Evolutionary conservation across 1,140 invertebrate genomes (phyloP).

Genomic region (Nephotettix cincticeps): DNA sequence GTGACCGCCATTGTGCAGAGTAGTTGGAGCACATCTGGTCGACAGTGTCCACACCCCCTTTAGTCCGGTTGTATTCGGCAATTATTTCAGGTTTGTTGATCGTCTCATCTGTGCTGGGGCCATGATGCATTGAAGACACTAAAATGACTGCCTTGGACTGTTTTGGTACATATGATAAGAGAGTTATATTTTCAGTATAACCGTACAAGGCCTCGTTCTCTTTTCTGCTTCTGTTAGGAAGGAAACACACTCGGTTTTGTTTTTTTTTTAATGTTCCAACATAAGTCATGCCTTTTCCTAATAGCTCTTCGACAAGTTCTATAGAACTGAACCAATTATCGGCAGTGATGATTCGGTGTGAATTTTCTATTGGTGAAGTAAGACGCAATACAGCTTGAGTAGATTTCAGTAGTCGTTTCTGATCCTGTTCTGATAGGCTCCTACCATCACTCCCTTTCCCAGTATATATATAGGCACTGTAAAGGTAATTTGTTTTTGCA

Average conservation of each 20-base stretch:
- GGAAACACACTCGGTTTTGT: constrained; percentile 45
- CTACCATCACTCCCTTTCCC: no score
- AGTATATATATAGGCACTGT: no score
- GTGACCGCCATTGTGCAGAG: constrained; percentile 42
- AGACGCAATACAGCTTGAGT: constrained; percentile 42
- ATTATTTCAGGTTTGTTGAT: no score
- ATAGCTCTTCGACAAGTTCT: constrained; percentile 42
- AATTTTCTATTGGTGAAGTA: constrained; percentile 39
- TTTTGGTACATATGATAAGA: constrained; percentile 41
- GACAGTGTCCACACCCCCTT: constrained; percentile 47
- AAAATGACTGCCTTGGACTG: constrained; percentile 43
- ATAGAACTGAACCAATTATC: constrained; percentile 49
- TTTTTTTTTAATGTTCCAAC: constrained; percentile 51
- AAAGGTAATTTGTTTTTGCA: no score
- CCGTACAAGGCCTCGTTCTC: constrained; percentile 21
- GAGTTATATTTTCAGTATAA: constrained; percentile 32
- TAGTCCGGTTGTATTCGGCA: no score
- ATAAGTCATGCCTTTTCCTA: constrained; percentile 40
- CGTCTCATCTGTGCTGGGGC: constrained; percentile 32
- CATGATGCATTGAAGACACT: constrained; percentile 40
- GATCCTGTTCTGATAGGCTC: no score
- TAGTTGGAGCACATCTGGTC: constrained; percentile 46
- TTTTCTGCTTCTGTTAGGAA: constrained; percentile 13
- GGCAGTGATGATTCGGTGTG: constrained; percentile 43
- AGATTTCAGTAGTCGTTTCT: constrained; percentile 36